Evolutionary conservation across 2,797 vertebrate species (phyloP), one percentile per base, ranked within the genome.

Genomic region (Kryptolebias ocellatus): DNA sequence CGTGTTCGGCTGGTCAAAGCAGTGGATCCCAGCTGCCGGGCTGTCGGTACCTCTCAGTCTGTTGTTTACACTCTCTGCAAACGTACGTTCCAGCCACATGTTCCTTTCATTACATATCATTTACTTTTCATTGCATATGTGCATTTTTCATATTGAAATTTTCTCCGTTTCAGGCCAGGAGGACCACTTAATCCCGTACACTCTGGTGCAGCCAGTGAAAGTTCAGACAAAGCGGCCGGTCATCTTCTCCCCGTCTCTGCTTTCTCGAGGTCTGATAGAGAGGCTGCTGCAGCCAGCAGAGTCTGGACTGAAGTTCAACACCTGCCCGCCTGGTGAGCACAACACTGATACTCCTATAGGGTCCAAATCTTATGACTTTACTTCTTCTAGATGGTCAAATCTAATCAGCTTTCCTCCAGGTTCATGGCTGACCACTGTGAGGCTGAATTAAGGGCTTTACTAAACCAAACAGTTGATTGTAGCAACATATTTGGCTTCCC

Each of bases 1-100:
- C 94, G 94, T 0, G 89, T 98, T 2, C 93, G 95, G 42, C 71
- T 98, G 81, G 94, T 96, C 60, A 98, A 96, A 84, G 90, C 94
- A 12, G 91, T 73, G 6, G 83, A 76, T n/a, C 83, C 53, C 64
- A 84, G 67, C 79, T 90, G 67, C 69, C 92, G 76, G 57, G 90
- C 84, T 9, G 67, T 60, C 10, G 86, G 82, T 46, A 83, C 90
- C 7, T 60, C 72, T 15, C 78, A 83, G 42, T 91, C 85, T 4
- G 86, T 95, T 62, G 78, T 93, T 65, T 94, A 93, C 84, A 93
- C 93, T 0, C 89, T 94, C 50, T 90, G 64, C 76, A 92, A 93
- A 86, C 91, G 94, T 95, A 91, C 93, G 92, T 45, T 39, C 15
- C 28, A 6, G 20, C 58, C 29, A 12, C 10, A 16, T 49, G 15